Evolutionary conservation across 2,113 vertebrate species (phyloP), one percentile per base, ranked within the genome.

Genomic region (Mormyrus iriodes): DNA sequence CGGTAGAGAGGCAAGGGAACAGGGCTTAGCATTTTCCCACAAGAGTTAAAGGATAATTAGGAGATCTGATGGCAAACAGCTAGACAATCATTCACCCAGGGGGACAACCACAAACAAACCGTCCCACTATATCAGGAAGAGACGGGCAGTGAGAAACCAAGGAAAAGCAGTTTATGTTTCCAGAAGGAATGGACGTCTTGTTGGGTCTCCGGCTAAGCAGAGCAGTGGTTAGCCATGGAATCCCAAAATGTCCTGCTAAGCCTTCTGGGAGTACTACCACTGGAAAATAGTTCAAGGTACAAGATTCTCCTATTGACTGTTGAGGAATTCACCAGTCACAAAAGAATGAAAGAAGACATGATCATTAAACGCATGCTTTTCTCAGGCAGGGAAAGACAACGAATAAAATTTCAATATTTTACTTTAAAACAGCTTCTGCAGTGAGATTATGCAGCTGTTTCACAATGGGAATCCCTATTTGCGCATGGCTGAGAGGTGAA

Each of bases 401-500:
- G 39, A 88, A 48, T 76, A 27, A 21, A 39, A 79, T 88, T 53
- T 46, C 2, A 35, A 31, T 35, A 73, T 88, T 76, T 49, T 35
- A 31, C 9, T 46, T 79, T 51, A 42, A 88, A 88, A 42, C 8
- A 82, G n/a, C 87, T 73, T 48, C 12, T 82, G 69, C 53, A 88
- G 42, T 44, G 19, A 84, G 44, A 46, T 44, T 4, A 9, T 55
- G 53, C 31, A 12, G 44, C 39, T 6, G 27, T 61, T 82, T 44
- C 46, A 89, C 88, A 84, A 61, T 46, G 76, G 24, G 39, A 84
- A 85, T 85, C 52, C 24, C 51, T 85, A 17, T 89, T 44, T 55
- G 49, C 53, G 35, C 49, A 17, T 88, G 49, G 39, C 52, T 82
- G 73, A 55, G 48, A 19, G 73, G 31, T 55, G 42, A 39, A 52